Conservation (phyloP, 2,888 invertebrate genomes). For the Volucella inanis region DNA sequence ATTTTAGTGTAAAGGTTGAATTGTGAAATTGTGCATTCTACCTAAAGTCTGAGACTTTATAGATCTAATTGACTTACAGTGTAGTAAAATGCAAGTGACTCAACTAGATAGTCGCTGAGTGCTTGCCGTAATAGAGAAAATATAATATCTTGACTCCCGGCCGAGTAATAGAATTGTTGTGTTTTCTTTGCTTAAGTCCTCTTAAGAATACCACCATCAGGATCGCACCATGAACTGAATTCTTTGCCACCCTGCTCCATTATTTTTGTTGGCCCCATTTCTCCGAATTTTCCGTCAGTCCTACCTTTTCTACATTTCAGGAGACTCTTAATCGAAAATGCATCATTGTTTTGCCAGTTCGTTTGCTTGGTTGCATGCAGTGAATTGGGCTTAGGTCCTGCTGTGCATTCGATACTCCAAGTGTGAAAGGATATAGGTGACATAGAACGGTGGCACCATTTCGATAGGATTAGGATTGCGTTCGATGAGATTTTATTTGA, state of each 20-base stretch:
- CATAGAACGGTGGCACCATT: neutral
- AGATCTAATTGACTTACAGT: no score
- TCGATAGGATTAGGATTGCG: slow-evolving; percentile 4
- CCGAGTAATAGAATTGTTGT: neutral
- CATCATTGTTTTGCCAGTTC: neutral
- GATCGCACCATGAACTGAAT: neutral
- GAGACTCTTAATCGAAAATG: neutral
- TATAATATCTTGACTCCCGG: neutral
- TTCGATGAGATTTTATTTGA: slow-evolving; percentile 8
- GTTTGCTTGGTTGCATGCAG: neutral
- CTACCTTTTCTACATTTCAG: neutral
- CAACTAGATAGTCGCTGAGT: neutral
- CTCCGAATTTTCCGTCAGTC: neutral
- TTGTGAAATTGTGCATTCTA: no score
- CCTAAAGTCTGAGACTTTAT: no score
- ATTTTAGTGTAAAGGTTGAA: no score
- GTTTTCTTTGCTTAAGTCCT: neutral
- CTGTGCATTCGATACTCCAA: neutral
- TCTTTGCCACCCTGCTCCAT: neutral
- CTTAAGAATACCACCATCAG: neutral
- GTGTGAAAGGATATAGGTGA: neutral
- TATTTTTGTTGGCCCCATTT: neutral
- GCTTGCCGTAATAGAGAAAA: neutral
- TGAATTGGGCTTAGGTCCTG: neutral
- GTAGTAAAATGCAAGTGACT: no score